Evolutionary conservation across 2,888 invertebrate genomes (phyloP), one percentile per base, ranked within the genome.

Genomic region (Netelia melanura): DNA sequence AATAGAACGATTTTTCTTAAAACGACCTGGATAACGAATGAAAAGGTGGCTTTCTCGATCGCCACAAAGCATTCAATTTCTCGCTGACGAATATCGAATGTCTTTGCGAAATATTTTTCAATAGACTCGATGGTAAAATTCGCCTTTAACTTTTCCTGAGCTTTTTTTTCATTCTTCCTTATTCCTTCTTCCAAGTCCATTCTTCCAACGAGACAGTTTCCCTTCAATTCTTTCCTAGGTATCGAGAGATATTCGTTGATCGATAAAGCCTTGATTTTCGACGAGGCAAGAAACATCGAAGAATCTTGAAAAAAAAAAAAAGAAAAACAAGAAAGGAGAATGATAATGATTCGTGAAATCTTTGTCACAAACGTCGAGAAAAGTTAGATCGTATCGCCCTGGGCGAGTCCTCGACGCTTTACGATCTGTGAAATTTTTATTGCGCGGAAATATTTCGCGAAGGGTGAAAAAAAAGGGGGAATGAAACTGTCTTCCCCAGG

Each of bases 1-100:
- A 48, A 65, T 58, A 62, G 11, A 30, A 8, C 21, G 56, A 56
- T 30, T 56, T 71, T 38, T 38, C 71, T 17, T 38, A 56, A 38
- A 71, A 21, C 38, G 38, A 38, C 38, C 56, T 56, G 43, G 10
- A 71, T 10, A 10, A 30, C 38, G 38, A 30, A 17, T 17, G n/a
- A 71, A 71, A 56, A 11, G 17, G 5, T 58, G 21, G 3, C 56
- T 58, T 58, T 48, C 21, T 43, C 10, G 0, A 67, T 10, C 44
- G n/a, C 5, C n/a, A 61, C 30, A 58, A 75, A 30, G 23, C 52
- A 65, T 52, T 74, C 62, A 62, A 52, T 74, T 52, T 74, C n/a
- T 2, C 14, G 25, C 38, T 38, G 64, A 38, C 38, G 64, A 64
- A 58, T 58, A 17, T 67, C 44, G 30, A 38, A 38, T 38, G 5